These are phyloP conservation scores for Pseudachorutes palmiensis DNA, from an alignment of 1,140 invertebrate species.

Conservation along the genomic window DNA sequence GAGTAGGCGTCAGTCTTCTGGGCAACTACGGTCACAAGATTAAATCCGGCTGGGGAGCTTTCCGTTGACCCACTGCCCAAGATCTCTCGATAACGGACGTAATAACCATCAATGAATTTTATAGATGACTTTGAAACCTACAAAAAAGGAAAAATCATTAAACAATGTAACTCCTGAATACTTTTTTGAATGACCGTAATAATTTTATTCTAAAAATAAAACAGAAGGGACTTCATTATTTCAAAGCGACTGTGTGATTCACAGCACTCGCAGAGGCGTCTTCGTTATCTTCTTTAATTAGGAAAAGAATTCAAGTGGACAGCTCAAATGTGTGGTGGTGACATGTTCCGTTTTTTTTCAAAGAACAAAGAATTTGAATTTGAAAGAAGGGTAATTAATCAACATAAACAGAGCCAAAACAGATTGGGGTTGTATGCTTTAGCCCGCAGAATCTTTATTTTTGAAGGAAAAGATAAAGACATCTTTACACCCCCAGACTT, in stretches of 20 bases:
- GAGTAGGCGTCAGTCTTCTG: slow-evolving; percentile 42
- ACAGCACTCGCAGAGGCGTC: no score
- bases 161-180: neutral
- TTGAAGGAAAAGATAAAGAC: neutral
- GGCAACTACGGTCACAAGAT: slow-evolving; percentile 35
- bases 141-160: slow-evolving; percentile 13
- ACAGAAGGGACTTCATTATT: no score
- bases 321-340: no score
- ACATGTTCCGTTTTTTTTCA: no score
- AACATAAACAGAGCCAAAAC: neutral
- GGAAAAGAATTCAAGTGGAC: no score
- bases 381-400: neutral
- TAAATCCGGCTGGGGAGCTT: slow-evolving; percentile 23
- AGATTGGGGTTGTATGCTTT: neutral
- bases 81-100: slow-evolving; percentile 80
- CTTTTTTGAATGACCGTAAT: neutral
- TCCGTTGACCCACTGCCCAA: slow-evolving; percentile 44
- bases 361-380: neutral
- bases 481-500: slow-evolving; percentile 6
- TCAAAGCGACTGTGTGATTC: no score
- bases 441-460: neutral
- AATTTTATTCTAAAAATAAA: no score
- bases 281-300: no score
- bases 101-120: slow-evolving; percentile 68
- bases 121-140: slow-evolving; percentile 35